phyloP scores from a whole-genome alignment of 2,888 invertebrate species.

The Isoperla grammatica region DNA sequence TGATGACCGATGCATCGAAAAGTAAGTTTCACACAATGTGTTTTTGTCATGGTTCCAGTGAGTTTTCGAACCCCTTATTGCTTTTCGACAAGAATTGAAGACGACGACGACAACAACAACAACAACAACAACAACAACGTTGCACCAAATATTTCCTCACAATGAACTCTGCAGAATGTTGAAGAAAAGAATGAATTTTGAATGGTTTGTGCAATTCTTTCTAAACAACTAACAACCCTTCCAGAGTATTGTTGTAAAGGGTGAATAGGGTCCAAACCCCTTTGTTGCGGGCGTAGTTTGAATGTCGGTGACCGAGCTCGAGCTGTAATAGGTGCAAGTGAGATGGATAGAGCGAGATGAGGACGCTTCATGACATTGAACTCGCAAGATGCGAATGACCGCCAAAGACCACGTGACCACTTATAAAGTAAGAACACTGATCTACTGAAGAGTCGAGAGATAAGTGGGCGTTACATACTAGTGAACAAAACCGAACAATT shows the following conservation, averaged over 20 bases:
- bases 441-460: constrained; percentile 4
- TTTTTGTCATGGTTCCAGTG: not conserved
- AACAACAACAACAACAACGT: not conserved
- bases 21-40: not conserved
- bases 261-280: no score
- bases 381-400: constrained; percentile 26
- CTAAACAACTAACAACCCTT: not conserved
- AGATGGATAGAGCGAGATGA: not conserved
- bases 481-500: no score
- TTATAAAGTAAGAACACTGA: constrained; percentile 3
- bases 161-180: no score
- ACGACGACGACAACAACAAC: no score
- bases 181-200: not conserved
- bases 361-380: constrained; percentile 23
- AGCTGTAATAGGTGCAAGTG: constrained; percentile 3
- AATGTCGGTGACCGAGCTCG: constrained; percentile 6
- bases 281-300: not conserved
- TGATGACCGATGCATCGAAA: constrained; percentile 13
- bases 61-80: not conserved
- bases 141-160: not conserved
- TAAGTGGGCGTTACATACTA: not conserved
- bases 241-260: not conserved
- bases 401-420: constrained; percentile 22
- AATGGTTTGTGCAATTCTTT: not conserved
- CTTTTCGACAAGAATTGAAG: not conserved